Evolutionary conservation across 1,140 invertebrate genomes (phyloP).

Genomic region (Tetramorium simillimum): DNA sequence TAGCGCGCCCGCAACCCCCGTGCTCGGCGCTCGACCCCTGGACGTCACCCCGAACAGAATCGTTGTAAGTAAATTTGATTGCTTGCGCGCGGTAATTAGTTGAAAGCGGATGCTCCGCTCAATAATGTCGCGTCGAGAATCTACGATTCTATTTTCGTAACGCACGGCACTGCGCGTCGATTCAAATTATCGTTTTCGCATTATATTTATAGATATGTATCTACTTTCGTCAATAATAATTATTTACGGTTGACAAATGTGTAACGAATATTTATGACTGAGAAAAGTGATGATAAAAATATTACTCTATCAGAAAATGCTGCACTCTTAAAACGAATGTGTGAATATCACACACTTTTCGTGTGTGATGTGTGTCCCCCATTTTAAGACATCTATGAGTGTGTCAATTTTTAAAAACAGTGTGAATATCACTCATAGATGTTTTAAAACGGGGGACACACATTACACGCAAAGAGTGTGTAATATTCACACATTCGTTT

Average conservation of each 20-base stretch:
- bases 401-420: no score
- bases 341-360: no score
- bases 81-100: background rate
- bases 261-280: background rate
- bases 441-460: no score
- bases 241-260: background rate
- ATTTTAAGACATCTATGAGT: no score
- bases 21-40: slow-evolving; percentile 88
- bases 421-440: no score
- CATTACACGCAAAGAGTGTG: no score
- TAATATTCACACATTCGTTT: no score
- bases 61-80: slow-evolving; percentile 86
- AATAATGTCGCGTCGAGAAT: background rate
- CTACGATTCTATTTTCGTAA: background rate
- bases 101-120: background rate
- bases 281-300: background rate
- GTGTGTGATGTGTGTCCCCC: no score
- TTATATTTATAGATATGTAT: background rate
- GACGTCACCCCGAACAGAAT: slow-evolving; percentile 90
- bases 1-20: slow-evolving; percentile 93
- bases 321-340: no score
- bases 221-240: background rate
- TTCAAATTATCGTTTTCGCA: background rate
- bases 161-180: background rate
- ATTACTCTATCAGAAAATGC: background rate